phyloP scores from a whole-genome alignment of 2,797 vertebrate genomes.

The Adrianichthys oophorus region DNA sequence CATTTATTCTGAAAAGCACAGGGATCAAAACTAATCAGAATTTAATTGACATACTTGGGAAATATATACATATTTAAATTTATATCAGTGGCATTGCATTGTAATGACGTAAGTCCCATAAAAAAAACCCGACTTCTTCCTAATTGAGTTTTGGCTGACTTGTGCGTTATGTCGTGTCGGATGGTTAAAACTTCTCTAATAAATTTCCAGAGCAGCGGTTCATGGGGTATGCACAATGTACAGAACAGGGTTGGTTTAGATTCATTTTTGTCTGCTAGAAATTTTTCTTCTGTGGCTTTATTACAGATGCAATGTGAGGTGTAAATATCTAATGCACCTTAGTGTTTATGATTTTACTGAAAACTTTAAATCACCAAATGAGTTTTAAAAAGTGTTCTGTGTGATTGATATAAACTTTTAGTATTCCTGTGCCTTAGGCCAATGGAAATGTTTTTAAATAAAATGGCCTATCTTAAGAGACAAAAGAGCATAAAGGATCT shows the following conservation, averaged over 20 bases:
- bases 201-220: slow-evolving; percentile 41
- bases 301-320: slow-evolving; percentile 62
- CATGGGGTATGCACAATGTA: slow-evolving; percentile 71
- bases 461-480: slow-evolving; percentile 78
- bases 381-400: slow-evolving; percentile 68
- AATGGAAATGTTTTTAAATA: slow-evolving; percentile 80
- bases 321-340: slow-evolving; percentile 71
- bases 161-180: neutral
- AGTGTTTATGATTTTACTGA: slow-evolving; percentile 61
- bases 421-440: slow-evolving; percentile 84
- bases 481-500: slow-evolving; percentile 71
- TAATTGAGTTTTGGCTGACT: too few species aligned
- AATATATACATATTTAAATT: too few species aligned
- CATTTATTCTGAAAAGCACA: slow-evolving; percentile 12
- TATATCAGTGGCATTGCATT: slow-evolving; percentile 16
- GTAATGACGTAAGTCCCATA: slow-evolving; percentile 20
- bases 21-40: slow-evolving; percentile 10
- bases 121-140: neutral
- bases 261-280: slow-evolving; percentile 49
- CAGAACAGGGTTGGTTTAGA: slow-evolving; percentile 56
- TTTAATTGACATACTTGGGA: slow-evolving; percentile 4
- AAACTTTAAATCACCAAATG: slow-evolving; percentile 62
- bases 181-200: slow-evolving; percentile 20
- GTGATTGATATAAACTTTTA: slow-evolving; percentile 75
- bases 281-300: slow-evolving; percentile 57